Evolutionary conservation across 35 echinoderm and acorn worm genomes (phyloP), one percentile per base, ranked within the genome.

Genomic region (Patiria miniata): DNA sequence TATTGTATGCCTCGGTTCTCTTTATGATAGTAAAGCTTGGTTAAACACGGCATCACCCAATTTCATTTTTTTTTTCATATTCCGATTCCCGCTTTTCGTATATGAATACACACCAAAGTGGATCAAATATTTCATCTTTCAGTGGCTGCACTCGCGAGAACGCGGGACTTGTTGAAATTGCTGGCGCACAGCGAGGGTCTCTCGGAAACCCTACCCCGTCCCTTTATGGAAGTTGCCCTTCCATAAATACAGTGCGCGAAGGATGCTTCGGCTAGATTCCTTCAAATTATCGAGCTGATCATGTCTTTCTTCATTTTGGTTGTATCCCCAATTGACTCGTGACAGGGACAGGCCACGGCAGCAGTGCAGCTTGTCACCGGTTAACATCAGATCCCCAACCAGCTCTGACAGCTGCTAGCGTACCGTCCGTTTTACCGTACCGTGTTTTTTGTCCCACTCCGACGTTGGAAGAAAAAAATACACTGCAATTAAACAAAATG

Each of bases 321-420:
- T 73, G 65, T 73, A 73, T 73, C 26, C 65, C 65, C 21, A 73
- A 22, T 73, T 34, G 65, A 73, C 21, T 34, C 29, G 34, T 73
- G 65, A 73, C 65, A 73, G 65, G 65, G 60, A 2, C 26, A 7
- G 65, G 60, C 1, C 26, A 7, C 18, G 29, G 34, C 29, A 73
- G 65, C 65, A 23, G 65, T 30, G 65, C 21, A 34, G 65, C 34
- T 32, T 34, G 65, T 73, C 65, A 73, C 30, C 60, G 60, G 60
- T 68, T 68, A 32, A n/a, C 60, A 68, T 73, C 65, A 73, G 65
- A 34, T 73, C 65, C 19, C 26, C 65, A 73, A 73, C 65, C 65
- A 73, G 29, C 65, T 32, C 34, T 32, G 65, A 73, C 65, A 73
- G 65, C 65, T 73, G 19, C 65, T 73, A 12, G 7, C 34, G 65